Evolutionary conservation across 1,140 invertebrate genomes (phyloP).

Genomic region (Hycleus phaleratus): DNA sequence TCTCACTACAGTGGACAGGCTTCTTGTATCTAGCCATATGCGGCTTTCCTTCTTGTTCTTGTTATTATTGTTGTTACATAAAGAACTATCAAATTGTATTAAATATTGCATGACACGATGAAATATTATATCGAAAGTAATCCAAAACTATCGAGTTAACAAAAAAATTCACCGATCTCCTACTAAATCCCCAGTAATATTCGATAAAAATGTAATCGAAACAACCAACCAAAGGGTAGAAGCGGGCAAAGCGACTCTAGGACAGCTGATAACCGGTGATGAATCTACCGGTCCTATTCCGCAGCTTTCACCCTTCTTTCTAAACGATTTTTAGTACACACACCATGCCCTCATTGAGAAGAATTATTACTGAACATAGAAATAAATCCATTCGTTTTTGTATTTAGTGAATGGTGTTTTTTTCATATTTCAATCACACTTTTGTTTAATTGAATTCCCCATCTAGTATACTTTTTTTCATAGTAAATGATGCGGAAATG

Average conservation of each 20-base stretch:
- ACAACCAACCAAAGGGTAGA: too few relatives aligned
- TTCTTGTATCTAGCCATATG: slow-evolving; percentile 1
- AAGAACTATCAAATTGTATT: slow-evolving; percentile 10
- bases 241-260: slow-evolving; percentile 1
- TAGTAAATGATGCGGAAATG: background rate
- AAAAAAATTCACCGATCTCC: too few relatives aligned
- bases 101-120: slow-evolving; percentile 9
- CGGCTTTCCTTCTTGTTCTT: background rate
- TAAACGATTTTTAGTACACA: slow-evolving; percentile 9
- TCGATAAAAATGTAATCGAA: too few relatives aligned
- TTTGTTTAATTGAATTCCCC: too few relatives aligned
- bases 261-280: slow-evolving; percentile 14
- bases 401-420: too few relatives aligned
- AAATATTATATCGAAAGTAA: background rate
- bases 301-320: slow-evolving; percentile 4
- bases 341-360: background rate
- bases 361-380: too few relatives aligned
- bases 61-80: background rate
- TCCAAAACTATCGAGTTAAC: too few relatives aligned
- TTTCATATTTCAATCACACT: too few relatives aligned
- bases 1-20: background rate
- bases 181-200: too few relatives aligned
- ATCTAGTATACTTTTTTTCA: too few relatives aligned
- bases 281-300: slow-evolving; percentile 8
- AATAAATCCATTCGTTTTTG: too few relatives aligned